A percentile compares a stretch with the other conserved stretches of the same genome.
Evolutionary conservation across 2,888 invertebrate species (phyloP).

Genomic region (Lithosia quadra): DNA sequence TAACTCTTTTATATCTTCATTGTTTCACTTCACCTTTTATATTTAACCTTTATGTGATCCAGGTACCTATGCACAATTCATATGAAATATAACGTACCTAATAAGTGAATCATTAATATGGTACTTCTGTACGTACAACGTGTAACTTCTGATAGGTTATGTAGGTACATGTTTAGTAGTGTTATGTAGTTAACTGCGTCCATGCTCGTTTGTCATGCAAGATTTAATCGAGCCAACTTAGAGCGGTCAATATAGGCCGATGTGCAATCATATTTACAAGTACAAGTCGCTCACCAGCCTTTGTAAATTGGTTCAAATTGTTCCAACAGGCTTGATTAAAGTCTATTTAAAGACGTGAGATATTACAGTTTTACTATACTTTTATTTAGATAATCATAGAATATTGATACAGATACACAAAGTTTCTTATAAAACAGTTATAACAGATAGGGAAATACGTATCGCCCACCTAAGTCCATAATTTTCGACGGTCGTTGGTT

Average conservation of each 20-base stretch:
- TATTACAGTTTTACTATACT: slow-evolving; percentile 39
- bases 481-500: slow-evolving; percentile 16
- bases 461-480: slow-evolving; percentile 29
- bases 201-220: slow-evolving; percentile 25
- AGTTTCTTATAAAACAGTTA: slow-evolving; percentile 7
- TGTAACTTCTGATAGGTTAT: background rate
- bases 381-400: slow-evolving; percentile 26
- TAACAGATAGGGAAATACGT: slow-evolving; percentile 15
- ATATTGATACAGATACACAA: slow-evolving; percentile 16
- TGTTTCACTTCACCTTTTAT: slow-evolving; percentile 43
- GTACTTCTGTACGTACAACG: background rate
- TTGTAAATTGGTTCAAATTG: slow-evolving; percentile 77
- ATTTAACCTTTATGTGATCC: slow-evolving; percentile 9
- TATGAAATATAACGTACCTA: background rate
- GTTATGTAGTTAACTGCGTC: slow-evolving; percentile 30
- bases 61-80: background rate
- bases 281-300: slow-evolving; percentile 68
- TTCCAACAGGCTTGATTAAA: slow-evolving; percentile 75
- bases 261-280: slow-evolving; percentile 65
- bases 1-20: slow-evolving; percentile 52
- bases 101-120: background rate
- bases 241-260: slow-evolving; percentile 62
- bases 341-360: slow-evolving; percentile 64
- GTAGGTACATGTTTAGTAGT: background rate
- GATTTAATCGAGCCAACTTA: slow-evolving; percentile 66